A percentile compares a stretch with the other conserved stretches of the same genome.
Evolutionary conservation across 1,140 invertebrate genomes (phyloP).

Genomic region (Gryllus bimaculatus): DNA sequence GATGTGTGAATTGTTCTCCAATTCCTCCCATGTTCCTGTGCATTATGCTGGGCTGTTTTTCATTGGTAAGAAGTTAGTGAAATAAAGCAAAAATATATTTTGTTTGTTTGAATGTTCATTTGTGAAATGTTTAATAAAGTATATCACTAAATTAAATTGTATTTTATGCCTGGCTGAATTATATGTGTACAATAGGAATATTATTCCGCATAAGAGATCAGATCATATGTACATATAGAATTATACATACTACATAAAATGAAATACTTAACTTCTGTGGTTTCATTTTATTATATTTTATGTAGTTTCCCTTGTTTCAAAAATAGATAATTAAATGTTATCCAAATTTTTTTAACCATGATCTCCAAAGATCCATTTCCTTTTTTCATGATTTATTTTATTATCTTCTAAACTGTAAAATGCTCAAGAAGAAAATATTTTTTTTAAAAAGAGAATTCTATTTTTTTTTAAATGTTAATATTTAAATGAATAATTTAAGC

Average conservation of each 20-base stretch:
- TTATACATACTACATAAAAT: not conserved
- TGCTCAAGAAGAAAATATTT: too few relatives aligned
- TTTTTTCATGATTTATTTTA: too few relatives aligned
- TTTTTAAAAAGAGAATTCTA: too few relatives aligned
- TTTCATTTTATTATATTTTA: not conserved
- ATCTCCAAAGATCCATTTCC: too few relatives aligned
- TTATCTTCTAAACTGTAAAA: too few relatives aligned
- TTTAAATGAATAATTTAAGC: too few relatives aligned
- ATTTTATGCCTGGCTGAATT: not conserved
- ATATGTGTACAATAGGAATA: conserved; percentile 5
- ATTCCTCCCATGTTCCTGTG: not conserved
- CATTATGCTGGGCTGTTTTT: not conserved
- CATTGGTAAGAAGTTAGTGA: not conserved
- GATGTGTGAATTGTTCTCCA: not conserved
- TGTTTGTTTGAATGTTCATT: not conserved
- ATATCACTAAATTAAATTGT: not conserved
- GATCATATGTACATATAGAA: not conserved
- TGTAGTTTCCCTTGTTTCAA: too few relatives aligned
- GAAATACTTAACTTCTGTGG: not conserved
- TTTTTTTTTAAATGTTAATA: too few relatives aligned
- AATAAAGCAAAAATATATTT: not conserved
- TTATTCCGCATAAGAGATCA: not conserved
- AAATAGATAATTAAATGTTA: too few relatives aligned
- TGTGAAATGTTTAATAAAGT: not conserved
- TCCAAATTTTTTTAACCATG: too few relatives aligned